phyloP scores from a whole-genome alignment of 2,113 vertebrate genomes.

The Neodontobutis hainanensis region DNA sequence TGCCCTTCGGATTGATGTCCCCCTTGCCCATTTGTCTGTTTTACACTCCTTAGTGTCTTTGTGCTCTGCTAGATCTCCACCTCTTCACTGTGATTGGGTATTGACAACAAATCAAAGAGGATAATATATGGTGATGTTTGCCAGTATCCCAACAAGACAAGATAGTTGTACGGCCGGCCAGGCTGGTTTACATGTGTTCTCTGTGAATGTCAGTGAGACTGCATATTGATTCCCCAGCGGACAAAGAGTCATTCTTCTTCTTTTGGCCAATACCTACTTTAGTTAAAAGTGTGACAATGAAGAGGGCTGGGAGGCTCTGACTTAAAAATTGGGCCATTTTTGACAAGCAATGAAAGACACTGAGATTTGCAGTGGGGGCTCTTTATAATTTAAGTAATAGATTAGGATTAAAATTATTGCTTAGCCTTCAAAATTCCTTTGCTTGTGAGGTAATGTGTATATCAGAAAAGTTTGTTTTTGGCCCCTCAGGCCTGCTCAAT shows the following conservation, averaged over 20 bases:
- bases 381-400: slow-evolving; percentile 89
- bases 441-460: slow-evolving; percentile 89
- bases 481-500: slow-evolving; percentile 97
- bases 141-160: slow-evolving; percentile 72
- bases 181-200: slow-evolving; percentile 79
- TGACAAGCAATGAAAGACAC: slow-evolving; percentile 84
- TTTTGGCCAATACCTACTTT: slow-evolving; percentile 69
- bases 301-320: slow-evolving; percentile 65
- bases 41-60: slow-evolving; percentile 79
- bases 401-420: slow-evolving; percentile 92
- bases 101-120: slow-evolving; percentile 83
- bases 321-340: slow-evolving; percentile 83
- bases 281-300: slow-evolving; percentile 74
- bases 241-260: slow-evolving; percentile 73
- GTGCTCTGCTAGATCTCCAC: slow-evolving; percentile 73
- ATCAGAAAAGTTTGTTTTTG: slow-evolving; percentile 93
- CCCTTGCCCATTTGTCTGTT: slow-evolving; percentile 79
- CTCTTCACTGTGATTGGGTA: slow-evolving; percentile 79
- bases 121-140: slow-evolving; percentile 81
- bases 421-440: slow-evolving; percentile 91
- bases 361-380: slow-evolving; percentile 73
- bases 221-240: slow-evolving; percentile 73
- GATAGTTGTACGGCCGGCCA: slow-evolving; percentile 69
- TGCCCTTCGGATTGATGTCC: slow-evolving; percentile 79
- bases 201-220: slow-evolving; percentile 72